Conservation (phyloP, 2,797 vertebrate species). For the Myoxocephalus aenaeus region DNA sequence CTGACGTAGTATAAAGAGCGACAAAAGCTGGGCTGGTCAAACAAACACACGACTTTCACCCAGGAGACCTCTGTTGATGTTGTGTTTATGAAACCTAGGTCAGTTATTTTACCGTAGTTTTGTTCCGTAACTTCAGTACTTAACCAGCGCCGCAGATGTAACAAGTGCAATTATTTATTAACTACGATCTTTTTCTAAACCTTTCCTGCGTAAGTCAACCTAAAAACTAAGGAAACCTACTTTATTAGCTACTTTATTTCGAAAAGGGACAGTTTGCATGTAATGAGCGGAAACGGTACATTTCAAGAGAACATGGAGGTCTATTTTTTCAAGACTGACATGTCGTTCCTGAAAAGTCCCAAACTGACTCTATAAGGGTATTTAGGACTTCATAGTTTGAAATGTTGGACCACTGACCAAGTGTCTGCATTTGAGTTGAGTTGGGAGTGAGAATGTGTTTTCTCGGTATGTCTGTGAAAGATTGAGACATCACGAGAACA, state of each 20-base stretch:
- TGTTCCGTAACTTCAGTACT: not conserved
- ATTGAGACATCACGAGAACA: slow-evolving; percentile 60
- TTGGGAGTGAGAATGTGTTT: not conserved
- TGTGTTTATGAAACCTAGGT: too few species aligned
- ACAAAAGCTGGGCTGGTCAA: too few species aligned
- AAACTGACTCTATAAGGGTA: not conserved
- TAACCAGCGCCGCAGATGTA: not conserved
- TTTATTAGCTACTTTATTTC: not conserved
- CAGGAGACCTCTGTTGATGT: not conserved
- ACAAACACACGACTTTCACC: not conserved
- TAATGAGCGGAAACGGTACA: not conserved
- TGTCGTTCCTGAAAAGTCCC: too few species aligned
- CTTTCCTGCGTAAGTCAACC: not conserved
- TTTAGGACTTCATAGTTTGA: not conserved
- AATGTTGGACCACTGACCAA: not conserved
- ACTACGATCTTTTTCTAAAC: not conserved
- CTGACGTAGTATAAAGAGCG: too few species aligned
- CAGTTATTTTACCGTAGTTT: not conserved
- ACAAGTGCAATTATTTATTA: not conserved
- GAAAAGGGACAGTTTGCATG: not conserved
- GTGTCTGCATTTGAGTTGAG: not conserved
- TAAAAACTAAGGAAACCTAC: not conserved
- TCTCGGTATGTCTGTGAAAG: slow-evolving; percentile 18
- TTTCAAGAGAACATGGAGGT: not conserved
- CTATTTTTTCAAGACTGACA: not conserved